Evolutionary conservation across 2,113 vertebrate species (phyloP).

Genomic region (Hydrochoerus hydrochaeris): DNA sequence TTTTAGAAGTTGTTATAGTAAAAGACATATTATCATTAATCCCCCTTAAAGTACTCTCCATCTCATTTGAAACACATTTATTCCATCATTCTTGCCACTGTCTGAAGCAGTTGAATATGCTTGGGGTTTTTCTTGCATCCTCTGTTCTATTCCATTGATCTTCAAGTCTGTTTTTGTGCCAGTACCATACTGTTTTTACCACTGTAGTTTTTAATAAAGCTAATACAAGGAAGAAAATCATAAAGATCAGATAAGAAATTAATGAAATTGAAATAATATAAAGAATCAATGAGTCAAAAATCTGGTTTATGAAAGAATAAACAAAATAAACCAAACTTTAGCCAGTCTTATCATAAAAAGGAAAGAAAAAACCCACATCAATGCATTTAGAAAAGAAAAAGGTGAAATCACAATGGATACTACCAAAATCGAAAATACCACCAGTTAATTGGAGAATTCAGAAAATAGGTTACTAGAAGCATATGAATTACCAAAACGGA

Average conservation of each 20-base stretch:
- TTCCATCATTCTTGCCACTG: not conserved
- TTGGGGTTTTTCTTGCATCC: not conserved
- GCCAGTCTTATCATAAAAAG: not conserved
- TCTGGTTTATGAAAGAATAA: not conserved
- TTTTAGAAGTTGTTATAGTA: not conserved
- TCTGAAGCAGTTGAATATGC: not conserved
- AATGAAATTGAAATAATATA: not conserved
- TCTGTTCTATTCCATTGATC: not conserved
- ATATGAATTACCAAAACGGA: not conserved
- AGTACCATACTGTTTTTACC: not conserved
- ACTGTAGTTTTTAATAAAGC: not conserved
- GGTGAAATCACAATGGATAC: not conserved
- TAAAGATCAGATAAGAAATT: not conserved
- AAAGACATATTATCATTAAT: not conserved
- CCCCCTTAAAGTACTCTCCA: not conserved
- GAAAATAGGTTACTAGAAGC: not conserved
- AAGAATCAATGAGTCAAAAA: not conserved
- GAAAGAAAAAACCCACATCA: not conserved
- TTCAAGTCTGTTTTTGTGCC: not conserved
- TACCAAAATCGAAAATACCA: not conserved
- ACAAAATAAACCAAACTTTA: not conserved
- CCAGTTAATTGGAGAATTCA: not conserved
- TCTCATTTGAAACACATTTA: not conserved
- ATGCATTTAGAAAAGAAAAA: not conserved
- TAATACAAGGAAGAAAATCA: not conserved